Evolutionary conservation across 53 echinoderm and acorn worm genomes (phyloP).

Genomic region (Crossaster papposus): DNA sequence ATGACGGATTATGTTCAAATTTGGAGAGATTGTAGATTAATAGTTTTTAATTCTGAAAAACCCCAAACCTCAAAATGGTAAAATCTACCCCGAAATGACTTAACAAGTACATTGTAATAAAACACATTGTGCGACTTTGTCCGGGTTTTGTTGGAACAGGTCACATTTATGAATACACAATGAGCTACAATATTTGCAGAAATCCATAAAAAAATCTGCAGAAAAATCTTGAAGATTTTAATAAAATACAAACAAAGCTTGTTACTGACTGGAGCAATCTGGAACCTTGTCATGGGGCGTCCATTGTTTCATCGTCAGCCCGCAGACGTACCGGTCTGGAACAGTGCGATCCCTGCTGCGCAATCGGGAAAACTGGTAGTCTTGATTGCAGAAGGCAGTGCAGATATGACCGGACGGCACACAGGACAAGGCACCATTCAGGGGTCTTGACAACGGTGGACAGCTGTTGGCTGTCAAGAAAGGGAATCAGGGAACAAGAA

Average conservation of each 20-base stretch:
- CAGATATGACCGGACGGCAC: slow-evolving; percentile 45
- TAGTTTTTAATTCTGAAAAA: too few species aligned
- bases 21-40: too few species aligned
- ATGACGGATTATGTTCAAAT: too few species aligned
- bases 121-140: too few species aligned
- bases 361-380: background rate
- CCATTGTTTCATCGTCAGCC: background rate
- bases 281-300: slow-evolving; percentile 7
- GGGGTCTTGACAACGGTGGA: slow-evolving; percentile 30
- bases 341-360: background rate
- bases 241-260: background rate
- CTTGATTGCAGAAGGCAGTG: slow-evolving; percentile 36
- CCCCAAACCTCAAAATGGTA: too few species aligned
- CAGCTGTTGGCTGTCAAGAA: slow-evolving; percentile 49
- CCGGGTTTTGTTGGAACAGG: too few species aligned
- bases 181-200: too few species aligned
- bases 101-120: too few species aligned
- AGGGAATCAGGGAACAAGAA: background rate
- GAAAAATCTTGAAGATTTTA: background rate
- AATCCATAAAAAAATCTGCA: background rate
- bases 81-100: too few species aligned
- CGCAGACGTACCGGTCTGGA: slow-evolving; percentile 31
- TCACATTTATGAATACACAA: too few species aligned
- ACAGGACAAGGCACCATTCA: slow-evolving; percentile 60
- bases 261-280: slow-evolving; percentile 30